Percentiles rank a stretch among this genome's conserved stretches.
Evolutionary conservation across 2,797 vertebrate genomes (phyloP).

Genomic region (Crocidura indochinensis): DNA sequence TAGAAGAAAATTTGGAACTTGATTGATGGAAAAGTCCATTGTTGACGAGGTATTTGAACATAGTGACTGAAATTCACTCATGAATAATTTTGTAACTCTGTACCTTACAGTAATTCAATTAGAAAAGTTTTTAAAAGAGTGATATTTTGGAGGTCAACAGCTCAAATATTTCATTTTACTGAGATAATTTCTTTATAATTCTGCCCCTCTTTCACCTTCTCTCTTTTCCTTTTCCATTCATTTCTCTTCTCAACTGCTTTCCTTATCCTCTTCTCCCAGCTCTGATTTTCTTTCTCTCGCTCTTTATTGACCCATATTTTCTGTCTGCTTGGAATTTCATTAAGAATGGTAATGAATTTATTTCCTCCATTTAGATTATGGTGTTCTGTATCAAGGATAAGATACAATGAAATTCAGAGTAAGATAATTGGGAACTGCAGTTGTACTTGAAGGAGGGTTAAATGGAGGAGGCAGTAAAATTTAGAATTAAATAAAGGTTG

Average conservation of each 20-base stretch:
- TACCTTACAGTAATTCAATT: no score
- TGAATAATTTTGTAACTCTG: no score
- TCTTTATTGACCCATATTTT: neutral
- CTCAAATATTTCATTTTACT: no score
- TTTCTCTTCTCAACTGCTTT: neutral
- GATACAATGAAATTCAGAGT: slow-evolving; percentile 10
- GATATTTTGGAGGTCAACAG: no score
- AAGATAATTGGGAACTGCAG: neutral
- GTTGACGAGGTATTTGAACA: no score
- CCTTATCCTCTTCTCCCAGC: neutral
- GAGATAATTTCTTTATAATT: no score
- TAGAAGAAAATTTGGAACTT: no score
- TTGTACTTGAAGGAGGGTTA: neutral
- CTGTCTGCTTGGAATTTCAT: slow-evolving; percentile 8
- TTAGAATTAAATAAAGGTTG: neutral
- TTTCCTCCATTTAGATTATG: slow-evolving; percentile 6
- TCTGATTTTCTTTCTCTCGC: neutral
- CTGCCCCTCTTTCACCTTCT: neutral
- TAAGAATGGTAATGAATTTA: neutral
- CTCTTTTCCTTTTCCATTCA: neutral
- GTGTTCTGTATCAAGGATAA: neutral
- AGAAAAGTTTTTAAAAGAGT: no score
- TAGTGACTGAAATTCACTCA: no score
- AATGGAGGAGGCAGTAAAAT: neutral
- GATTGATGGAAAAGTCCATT: no score